These are phyloP conservation scores for Mallotus villosus DNA, from an alignment of 2,797 vertebrate species.

Conservation along the genomic window DNA sequence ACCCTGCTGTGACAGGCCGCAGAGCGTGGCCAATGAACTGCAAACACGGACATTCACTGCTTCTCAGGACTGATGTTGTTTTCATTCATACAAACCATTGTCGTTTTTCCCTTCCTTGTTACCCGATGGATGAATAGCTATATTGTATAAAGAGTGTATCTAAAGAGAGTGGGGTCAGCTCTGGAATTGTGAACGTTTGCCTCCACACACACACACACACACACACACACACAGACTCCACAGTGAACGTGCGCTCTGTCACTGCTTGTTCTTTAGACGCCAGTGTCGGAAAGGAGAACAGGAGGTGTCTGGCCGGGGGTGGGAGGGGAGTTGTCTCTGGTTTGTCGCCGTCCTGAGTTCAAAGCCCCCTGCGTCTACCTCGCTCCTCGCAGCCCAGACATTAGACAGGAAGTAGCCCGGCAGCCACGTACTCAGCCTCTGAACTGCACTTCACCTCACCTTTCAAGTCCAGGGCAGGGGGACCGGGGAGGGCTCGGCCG, in stretches of 20 bases:
- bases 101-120: too few relatives aligned
- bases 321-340: conserved; percentile 43
- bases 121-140: too few relatives aligned
- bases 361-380: conserved; percentile 65
- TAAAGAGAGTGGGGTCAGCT: too few relatives aligned
- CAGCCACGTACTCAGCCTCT: conserved; percentile 42
- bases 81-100: too few relatives aligned
- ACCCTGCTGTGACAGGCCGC: conserved; percentile 46
- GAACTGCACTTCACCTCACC: conserved; percentile 48
- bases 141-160: too few relatives aligned
- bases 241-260: conserved; percentile 51
- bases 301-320: background rate
- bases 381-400: conserved; percentile 33
- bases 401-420: conserved; percentile 66
- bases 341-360: conserved; percentile 58
- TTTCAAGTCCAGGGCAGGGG: conserved; percentile 49
- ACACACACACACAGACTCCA: too few relatives aligned
- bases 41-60: conserved; percentile 36
- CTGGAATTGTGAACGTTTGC: too few relatives aligned
- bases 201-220: too few relatives aligned
- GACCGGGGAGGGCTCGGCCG: conserved; percentile 21
- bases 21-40: conserved; percentile 39
- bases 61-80: conserved; percentile 5
- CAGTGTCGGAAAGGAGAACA: conserved; percentile 39
- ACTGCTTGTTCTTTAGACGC: conserved; percentile 27